Percentiles rank a stretch among this genome's conserved stretches.
Evolutionary conservation across 2,797 vertebrate species (phyloP).

Genomic region (Lepus oiostolus): DNA sequence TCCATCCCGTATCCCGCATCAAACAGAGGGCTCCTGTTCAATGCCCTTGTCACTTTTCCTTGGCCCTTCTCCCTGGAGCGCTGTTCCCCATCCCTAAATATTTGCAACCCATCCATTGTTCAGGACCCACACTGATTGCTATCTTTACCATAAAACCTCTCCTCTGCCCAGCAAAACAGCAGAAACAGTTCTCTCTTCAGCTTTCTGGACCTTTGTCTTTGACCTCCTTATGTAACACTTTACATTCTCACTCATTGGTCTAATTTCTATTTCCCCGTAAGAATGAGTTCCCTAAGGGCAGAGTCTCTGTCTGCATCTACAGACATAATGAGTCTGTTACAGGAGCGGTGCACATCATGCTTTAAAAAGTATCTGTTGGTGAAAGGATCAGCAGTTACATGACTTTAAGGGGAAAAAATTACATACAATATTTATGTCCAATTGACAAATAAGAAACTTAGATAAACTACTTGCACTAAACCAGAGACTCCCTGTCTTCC

Average conservation of each 20-base stretch:
- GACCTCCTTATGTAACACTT: not conserved
- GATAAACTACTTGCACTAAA: not conserved
- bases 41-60: not conserved
- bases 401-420: slow-evolving; percentile 11
- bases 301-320: not conserved
- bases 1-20: not conserved
- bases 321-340: not conserved
- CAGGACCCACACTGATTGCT: not conserved
- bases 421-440: not conserved
- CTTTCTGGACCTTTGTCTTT: not conserved
- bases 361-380: not conserved
- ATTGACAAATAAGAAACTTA: slow-evolving; percentile 23
- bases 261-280: not conserved
- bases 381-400: not conserved
- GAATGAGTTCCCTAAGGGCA: not conserved
- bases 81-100: not conserved
- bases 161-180: not conserved
- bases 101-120: not conserved
- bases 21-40: not conserved
- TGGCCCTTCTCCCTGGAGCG: not conserved
- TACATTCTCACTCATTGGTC: not conserved
- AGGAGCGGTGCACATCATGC: not conserved
- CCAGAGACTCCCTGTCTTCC: not conserved
- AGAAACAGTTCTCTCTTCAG: not conserved
- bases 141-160: not conserved